Percentiles rank a stretch among this genome's conserved stretches.
Conservation (phyloP, 2,113 vertebrate species). For the Sceloporus undulatus region DNA sequence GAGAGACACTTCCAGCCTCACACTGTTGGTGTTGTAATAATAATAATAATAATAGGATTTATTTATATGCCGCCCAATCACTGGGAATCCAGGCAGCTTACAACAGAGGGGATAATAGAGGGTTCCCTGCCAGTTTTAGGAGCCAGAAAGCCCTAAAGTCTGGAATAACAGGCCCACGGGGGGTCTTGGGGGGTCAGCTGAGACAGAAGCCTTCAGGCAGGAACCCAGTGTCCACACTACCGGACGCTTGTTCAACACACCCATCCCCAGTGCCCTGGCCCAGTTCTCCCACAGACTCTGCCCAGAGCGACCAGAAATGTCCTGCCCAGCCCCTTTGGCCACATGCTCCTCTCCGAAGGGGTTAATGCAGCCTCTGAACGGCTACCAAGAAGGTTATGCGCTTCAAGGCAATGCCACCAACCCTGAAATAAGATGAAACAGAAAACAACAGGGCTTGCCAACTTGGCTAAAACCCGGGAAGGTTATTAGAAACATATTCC, state of each 20-base stretch:
- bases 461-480: slow-evolving; percentile 49
- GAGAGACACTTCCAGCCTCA: neutral
- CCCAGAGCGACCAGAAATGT: slow-evolving; percentile 59
- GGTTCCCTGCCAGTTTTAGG: too few species aligned
- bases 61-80: too few species aligned
- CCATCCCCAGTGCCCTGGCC: neutral
- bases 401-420: slow-evolving; percentile 53
- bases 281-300: neutral
- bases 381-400: neutral
- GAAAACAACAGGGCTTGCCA: slow-evolving; percentile 36
- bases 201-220: neutral
- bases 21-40: neutral
- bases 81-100: too few species aligned
- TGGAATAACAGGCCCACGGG: too few species aligned
- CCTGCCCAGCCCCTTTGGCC: neutral
- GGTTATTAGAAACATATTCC: slow-evolving; percentile 59
- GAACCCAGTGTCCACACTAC: neutral
- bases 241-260: slow-evolving; percentile 29
- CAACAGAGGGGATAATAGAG: too few species aligned
- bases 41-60: too few species aligned
- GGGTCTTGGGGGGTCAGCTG: too few species aligned
- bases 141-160: too few species aligned
- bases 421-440: slow-evolving; percentile 50
- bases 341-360: accelerated
- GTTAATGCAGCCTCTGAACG: slow-evolving; percentile 25